Evolutionary conservation across 2,797 vertebrate genomes (phyloP).

Genomic region (Sebastes hopkinsi): DNA sequence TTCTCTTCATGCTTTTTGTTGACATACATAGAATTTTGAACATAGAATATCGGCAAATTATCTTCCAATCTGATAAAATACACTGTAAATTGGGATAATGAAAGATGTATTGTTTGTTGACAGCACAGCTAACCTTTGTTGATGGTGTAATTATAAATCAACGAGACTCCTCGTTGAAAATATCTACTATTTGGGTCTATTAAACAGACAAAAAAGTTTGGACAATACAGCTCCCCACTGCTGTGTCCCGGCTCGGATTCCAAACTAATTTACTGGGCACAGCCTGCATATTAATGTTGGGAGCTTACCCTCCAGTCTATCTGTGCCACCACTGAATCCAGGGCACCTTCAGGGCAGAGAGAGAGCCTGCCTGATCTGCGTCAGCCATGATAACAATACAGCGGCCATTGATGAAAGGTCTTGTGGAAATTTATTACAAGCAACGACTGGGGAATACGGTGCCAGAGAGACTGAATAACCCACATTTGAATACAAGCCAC

Average conservation of each 20-base stretch:
- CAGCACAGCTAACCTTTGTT: slow-evolving; percentile 10
- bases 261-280: slow-evolving; percentile 58
- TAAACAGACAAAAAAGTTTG: slow-evolving; percentile 41
- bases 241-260: slow-evolving; percentile 56
- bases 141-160: slow-evolving; percentile 41
- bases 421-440: slow-evolving; percentile 78
- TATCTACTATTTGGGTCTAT: slow-evolving; percentile 21
- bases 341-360: slow-evolving; percentile 71
- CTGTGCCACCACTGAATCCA: slow-evolving; percentile 66
- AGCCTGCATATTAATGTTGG: slow-evolving; percentile 73
- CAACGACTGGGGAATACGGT: slow-evolving; percentile 64
- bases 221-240: slow-evolving; percentile 40
- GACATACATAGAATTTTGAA: not conserved
- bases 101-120: not conserved
- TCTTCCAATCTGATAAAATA: not conserved
- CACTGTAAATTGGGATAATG: not conserved
- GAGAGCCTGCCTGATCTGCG: slow-evolving; percentile 66
- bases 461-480: slow-evolving; percentile 79
- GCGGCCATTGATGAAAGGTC: slow-evolving; percentile 75
- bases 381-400: slow-evolving; percentile 77
- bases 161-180: slow-evolving; percentile 26
- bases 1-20: not conserved
- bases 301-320: slow-evolving; percentile 51
- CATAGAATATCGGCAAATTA: not conserved
- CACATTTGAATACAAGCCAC: slow-evolving; percentile 88